phyloP scores from a whole-genome alignment of 1,140 invertebrate species.

The Diorhabda elongata region DNA sequence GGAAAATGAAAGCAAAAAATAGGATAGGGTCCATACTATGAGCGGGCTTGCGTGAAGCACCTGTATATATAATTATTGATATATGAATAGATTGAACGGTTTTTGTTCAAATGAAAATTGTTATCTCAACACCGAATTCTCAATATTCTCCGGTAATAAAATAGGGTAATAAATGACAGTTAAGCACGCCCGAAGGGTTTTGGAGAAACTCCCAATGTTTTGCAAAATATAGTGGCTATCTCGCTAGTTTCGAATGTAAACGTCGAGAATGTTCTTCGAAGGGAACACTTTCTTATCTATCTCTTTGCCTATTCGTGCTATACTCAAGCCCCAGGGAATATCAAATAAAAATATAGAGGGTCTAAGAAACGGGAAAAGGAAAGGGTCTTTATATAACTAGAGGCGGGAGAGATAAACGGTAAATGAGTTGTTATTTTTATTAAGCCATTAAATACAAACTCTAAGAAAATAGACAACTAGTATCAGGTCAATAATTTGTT shows the following conservation, averaged over 20 bases:
- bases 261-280: neutral
- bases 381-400: neutral
- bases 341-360: neutral
- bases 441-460: no score
- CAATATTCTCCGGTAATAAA: no score
- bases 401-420: neutral
- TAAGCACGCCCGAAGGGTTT: neutral
- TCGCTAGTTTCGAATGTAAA: conserved; percentile 2
- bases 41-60: no score
- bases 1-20: no score
- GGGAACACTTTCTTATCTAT: conserved; percentile 2
- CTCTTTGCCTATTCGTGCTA: neutral
- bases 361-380: neutral
- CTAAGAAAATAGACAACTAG: no score
- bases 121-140: no score
- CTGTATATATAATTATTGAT: no score
- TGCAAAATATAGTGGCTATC: neutral
- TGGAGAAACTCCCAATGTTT: neutral
- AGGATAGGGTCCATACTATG: no score
- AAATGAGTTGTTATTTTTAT: no score
- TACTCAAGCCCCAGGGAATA: neutral
- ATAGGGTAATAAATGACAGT: neutral
- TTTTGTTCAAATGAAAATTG: no score
- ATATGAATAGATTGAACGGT: no score
- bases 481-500: no score